These are phyloP conservation scores for Parnassius orleans DNA, from an alignment of 2,888 invertebrate genomes.

Conservation along the genomic window DNA sequence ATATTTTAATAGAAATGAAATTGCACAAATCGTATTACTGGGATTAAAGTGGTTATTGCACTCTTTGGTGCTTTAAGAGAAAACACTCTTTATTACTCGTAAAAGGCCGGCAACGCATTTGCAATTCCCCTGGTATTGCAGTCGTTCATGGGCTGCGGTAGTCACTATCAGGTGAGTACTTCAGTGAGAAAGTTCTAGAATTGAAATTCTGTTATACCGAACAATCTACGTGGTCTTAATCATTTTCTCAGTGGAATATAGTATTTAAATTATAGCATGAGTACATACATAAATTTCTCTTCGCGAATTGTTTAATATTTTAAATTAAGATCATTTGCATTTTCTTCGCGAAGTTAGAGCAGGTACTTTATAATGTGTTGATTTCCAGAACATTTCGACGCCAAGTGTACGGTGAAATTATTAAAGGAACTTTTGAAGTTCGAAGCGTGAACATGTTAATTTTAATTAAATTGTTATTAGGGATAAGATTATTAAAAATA, in stretches of 20 bases:
- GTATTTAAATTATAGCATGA: not conserved
- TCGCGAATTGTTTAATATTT: conserved; percentile 7
- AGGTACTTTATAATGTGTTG: conserved; percentile 7
- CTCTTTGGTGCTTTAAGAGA: not conserved
- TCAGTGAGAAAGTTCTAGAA: conserved; percentile 16
- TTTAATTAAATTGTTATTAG: not conserved
- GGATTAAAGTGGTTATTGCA: conserved; percentile 15
- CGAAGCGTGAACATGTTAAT: no score
- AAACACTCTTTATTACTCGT: conserved; percentile 24
- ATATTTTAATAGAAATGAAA: conserved; percentile 1
- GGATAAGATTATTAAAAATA: no score
- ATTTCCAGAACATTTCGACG: not conserved
- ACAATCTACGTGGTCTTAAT: conserved; percentile 1
- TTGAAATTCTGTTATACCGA: conserved; percentile 8
- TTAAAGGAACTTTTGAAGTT: conserved; percentile 6
- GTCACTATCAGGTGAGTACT: conserved; percentile 20
- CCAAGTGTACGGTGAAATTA: conserved; percentile 1
- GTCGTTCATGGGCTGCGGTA: no score
- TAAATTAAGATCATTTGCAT: conserved; percentile 17
- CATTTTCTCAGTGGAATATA: not conserved
- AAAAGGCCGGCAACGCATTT: no score
- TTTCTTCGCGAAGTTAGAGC: conserved; percentile 2
- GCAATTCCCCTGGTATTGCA: no score
- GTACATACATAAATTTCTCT: conserved; percentile 1
- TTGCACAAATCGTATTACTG: not conserved